Percentiles rank a stretch among this genome's conserved stretches.
These are phyloP conservation scores for Ochotona curzoniae DNA, from an alignment of 2,113 vertebrate genomes.

Conservation along the genomic window DNA sequence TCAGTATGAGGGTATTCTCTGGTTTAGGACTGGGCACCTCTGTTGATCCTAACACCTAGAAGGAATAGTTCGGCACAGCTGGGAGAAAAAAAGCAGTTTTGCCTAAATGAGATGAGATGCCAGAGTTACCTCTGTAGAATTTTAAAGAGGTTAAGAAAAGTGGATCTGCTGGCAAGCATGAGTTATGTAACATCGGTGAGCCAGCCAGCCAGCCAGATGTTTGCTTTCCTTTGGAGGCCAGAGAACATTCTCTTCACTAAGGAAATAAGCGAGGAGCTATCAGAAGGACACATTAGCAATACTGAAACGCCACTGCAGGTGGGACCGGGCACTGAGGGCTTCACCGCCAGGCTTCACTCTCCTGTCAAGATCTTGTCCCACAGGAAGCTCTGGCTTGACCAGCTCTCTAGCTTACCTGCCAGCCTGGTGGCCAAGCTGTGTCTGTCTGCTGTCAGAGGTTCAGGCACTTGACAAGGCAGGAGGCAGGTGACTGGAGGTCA, in stretches of 20 bases:
- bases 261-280: not conserved
- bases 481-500: too few relatives aligned
- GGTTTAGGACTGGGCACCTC: not conserved
- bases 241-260: not conserved
- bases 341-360: too few relatives aligned
- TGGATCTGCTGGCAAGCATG: not conserved
- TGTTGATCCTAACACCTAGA: not conserved
- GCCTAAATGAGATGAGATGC: not conserved
- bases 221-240: not conserved
- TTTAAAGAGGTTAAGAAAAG: not conserved
- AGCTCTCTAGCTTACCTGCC: too few relatives aligned
- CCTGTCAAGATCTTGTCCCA: too few relatives aligned
- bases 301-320: not conserved
- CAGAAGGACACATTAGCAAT: not conserved
- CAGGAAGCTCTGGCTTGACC: too few relatives aligned
- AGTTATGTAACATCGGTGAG: not conserved
- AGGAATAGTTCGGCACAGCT: not conserved
- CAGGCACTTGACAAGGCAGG: too few relatives aligned
- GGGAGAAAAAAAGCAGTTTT: not conserved
- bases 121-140: not conserved
- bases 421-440: too few relatives aligned
- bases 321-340: too few relatives aligned
- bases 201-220: not conserved
- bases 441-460: too few relatives aligned
- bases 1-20: not conserved